phyloP scores from a whole-genome alignment of 2,113 vertebrate species.

The Hemichromis elongatus region DNA sequence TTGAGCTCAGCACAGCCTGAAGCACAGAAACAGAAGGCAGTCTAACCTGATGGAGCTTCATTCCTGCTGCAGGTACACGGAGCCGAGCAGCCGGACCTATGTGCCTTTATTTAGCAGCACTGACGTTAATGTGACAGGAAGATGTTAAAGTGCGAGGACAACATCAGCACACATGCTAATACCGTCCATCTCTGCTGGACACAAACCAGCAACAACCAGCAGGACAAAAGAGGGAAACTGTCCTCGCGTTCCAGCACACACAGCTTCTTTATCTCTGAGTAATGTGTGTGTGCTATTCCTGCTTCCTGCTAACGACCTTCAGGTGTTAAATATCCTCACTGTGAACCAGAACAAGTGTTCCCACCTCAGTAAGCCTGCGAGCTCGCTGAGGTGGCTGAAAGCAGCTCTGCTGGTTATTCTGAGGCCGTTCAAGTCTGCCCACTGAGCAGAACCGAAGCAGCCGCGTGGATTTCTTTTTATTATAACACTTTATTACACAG shows the following conservation, averaged over 20 bases:
- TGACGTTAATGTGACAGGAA: neutral
- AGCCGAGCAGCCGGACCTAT: neutral
- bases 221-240: fast-evolving
- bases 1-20: neutral
- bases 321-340: fast-evolving
- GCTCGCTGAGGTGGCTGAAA: neutral
- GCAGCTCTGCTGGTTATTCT: too few relatives aligned
- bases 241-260: neutral
- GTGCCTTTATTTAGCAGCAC: neutral
- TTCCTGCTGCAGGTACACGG: fast-evolving
- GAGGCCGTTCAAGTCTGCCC: too few relatives aligned
- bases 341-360: neutral
- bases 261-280: neutral
- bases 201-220: neutral
- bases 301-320: neutral
- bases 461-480: neutral
- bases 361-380: neutral
- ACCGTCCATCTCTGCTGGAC: neutral
- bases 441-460: neutral
- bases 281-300: too few relatives aligned
- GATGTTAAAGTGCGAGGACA: neutral
- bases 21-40: too few relatives aligned
- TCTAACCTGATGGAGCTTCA: neutral
- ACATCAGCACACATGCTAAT: neutral
- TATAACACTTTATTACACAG: neutral